These are phyloP conservation scores for Sylvilagus floridanus DNA, from an alignment of 2,797 vertebrate genomes.

Conservation along the genomic window DNA sequence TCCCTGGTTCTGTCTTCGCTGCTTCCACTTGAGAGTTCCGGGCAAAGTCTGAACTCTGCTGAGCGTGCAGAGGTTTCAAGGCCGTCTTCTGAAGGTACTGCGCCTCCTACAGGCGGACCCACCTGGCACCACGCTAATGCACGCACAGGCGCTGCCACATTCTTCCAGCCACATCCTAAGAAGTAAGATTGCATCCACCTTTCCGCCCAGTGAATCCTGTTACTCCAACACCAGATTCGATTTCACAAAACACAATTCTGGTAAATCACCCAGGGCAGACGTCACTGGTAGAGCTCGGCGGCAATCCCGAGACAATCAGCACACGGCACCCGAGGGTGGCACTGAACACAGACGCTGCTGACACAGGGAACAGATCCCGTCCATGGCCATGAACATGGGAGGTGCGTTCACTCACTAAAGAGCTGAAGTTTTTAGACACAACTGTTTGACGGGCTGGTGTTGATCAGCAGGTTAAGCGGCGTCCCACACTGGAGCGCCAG, in stretches of 20 bases:
- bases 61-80: neutral
- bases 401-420: neutral
- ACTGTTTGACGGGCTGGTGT: too few relatives aligned
- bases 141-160: neutral
- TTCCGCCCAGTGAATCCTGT: conserved; percentile 4
- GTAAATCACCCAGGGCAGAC: neutral
- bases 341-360: neutral
- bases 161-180: neutral
- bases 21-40: neutral
- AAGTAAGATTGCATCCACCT: neutral
- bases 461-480: too few relatives aligned
- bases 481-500: too few relatives aligned
- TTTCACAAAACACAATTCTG: neutral
- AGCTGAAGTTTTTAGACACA: neutral
- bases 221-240: conserved; percentile 7
- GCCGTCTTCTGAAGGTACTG: neutral
- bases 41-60: neutral
- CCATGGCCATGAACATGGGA: neutral
- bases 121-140: neutral
- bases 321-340: too few relatives aligned
- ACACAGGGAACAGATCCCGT: neutral
- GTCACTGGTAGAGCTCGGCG: neutral
- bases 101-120: too few relatives aligned
- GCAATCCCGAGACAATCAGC: neutral
- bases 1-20: neutral